These are phyloP conservation scores for Oxytorus armatus DNA, from an alignment of 2,888 invertebrate species.

Conservation along the genomic window DNA sequence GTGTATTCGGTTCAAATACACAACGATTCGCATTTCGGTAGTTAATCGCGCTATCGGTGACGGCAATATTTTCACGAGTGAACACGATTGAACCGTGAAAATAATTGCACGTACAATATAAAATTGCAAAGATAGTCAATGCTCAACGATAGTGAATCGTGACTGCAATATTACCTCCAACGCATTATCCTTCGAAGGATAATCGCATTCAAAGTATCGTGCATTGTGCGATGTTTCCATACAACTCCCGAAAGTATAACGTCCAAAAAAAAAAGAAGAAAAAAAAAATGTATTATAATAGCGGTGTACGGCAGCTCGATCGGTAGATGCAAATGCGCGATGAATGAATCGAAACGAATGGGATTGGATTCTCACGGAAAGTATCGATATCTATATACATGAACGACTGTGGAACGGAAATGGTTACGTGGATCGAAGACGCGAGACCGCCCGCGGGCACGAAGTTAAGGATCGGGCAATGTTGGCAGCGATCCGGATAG, in stretches of 20 bases:
- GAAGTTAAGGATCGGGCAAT: conserved; percentile 64
- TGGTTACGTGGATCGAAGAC: conserved; percentile 48
- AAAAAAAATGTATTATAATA: too few species aligned
- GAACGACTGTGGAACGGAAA: background rate
- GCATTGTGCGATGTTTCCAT: too few species aligned
- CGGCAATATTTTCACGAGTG: background rate
- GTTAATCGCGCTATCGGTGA: background rate
- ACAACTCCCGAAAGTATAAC: too few species aligned
- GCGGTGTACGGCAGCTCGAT: conserved; percentile 18
- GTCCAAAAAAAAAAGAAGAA: too few species aligned
- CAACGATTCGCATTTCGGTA: background rate
- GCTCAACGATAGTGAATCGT: too few species aligned
- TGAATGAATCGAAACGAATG: conserved; percentile 17
- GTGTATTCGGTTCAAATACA: too few species aligned
- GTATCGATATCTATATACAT: conserved; percentile 7
- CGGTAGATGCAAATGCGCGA: conserved; percentile 24
- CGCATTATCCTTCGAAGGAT: too few species aligned
- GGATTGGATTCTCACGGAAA: too few species aligned
- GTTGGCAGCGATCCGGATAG: conserved; percentile 63
- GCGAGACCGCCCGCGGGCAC: conserved; percentile 54
- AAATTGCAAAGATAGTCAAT: too few species aligned
- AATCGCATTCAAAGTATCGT: too few species aligned
- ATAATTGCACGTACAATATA: too few species aligned
- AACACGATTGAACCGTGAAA: background rate
- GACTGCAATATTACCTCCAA: too few species aligned